Conservation (phyloP, 2,888 invertebrate genomes). For the Hermaeophaga mercurialis region DNA sequence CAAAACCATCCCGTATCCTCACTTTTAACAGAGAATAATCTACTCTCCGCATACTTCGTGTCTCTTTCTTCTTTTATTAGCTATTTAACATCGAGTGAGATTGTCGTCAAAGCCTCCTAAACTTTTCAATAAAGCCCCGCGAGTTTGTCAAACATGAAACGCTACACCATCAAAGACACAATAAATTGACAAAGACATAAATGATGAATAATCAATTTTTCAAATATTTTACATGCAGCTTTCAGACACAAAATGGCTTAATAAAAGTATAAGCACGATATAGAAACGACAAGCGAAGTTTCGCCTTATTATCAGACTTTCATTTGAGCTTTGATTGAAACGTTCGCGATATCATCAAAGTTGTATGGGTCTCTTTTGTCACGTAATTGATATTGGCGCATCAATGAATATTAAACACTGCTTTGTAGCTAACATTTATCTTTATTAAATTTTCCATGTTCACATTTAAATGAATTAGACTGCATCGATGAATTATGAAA, state of each 20-base stretch:
- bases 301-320: constrained; percentile 14
- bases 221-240: constrained; percentile 52
- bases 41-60: constrained; percentile 1
- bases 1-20: background rate
- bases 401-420: constrained; percentile 2
- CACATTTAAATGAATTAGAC: too few species aligned
- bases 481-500: too few species aligned
- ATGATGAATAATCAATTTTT: constrained; percentile 54
- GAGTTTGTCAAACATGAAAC: constrained; percentile 41
- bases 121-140: constrained; percentile 41
- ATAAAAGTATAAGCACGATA: constrained; percentile 52
- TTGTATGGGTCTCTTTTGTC: constrained; percentile 4
- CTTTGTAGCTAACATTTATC: too few species aligned
- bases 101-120: constrained; percentile 21
- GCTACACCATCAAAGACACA: constrained; percentile 43
- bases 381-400: constrained; percentile 7
- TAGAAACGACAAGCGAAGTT: constrained; percentile 38
- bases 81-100: constrained; percentile 27
- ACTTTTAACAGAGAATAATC: background rate
- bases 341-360: constrained; percentile 1
- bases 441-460: too few species aligned
- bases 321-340: constrained; percentile 12
- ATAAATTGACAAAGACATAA: constrained; percentile 50
- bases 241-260: constrained; percentile 53
- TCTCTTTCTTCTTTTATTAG: constrained; percentile 28